phyloP scores from a whole-genome alignment of 2,113 vertebrate species.

The Leucopsar rothschildi region DNA sequence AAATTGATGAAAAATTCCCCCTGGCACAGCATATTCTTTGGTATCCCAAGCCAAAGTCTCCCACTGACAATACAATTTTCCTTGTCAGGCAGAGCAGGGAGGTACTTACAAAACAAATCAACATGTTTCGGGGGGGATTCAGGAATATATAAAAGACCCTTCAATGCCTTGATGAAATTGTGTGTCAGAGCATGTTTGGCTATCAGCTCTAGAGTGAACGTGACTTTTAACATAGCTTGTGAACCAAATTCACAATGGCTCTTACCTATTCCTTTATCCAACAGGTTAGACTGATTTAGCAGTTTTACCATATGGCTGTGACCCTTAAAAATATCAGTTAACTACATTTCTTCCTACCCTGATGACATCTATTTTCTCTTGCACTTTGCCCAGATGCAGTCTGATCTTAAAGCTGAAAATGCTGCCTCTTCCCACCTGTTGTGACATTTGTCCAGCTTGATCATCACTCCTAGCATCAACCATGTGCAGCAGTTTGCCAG shows the following conservation, averaged over 20 bases:
- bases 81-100: not conserved
- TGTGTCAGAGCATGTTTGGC: not conserved
- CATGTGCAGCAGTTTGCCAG: fast-evolving
- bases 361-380: not conserved
- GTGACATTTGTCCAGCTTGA: not conserved
- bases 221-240: not conserved
- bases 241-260: not conserved
- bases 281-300: not conserved
- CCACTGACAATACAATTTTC: not conserved
- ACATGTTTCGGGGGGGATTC: not conserved
- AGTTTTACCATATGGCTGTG: fast-evolving
- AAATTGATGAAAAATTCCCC: not conserved
- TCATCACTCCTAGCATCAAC: not conserved
- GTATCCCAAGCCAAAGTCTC: not conserved
- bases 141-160: not conserved
- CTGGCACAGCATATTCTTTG: not conserved
- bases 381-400: not conserved
- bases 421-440: not conserved
- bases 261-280: not conserved
- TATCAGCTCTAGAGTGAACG: not conserved
- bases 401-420: not conserved
- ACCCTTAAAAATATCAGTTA: not conserved
- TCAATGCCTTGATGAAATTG: not conserved
- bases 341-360: not conserved
- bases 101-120: not conserved